Evolutionary conservation across 37 sponge, comb jelly and placozoan species (phyloP), one percentile per base, ranked within the genome.

Genomic region (Bolinopsis microptera): DNA sequence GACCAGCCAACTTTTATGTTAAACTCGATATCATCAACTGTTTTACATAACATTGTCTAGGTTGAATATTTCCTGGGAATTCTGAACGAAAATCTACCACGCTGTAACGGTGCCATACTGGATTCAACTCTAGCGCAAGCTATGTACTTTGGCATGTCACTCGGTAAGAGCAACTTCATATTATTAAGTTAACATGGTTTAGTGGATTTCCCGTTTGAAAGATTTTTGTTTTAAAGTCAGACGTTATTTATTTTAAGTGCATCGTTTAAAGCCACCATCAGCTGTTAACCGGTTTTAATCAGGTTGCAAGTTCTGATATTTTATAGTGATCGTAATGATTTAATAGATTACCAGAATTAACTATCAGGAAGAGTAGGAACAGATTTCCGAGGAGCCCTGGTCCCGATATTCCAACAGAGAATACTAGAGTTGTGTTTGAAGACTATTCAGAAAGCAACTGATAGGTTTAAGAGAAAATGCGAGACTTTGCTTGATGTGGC

Each of bases 141-240:
- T 18, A 86, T 86, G 90, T 86, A 86, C 61, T 86, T 86, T 86
- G 90, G 90, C 3, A 86, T 86, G 90, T 86, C 90, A 2, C 90
- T 86, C 0, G 90, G 90, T 86, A 9, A 77, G 80, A 48, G n/a
- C n/a, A n/a, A n/a, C n/a, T n/a, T n/a, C n/a, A n/a, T n/a, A n/a
- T n/a, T n/a, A n/a, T n/a, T n/a, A n/a, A n/a, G n/a, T n/a, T n/a
- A n/a, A n/a, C n/a, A n/a, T n/a, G n/a, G n/a, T n/a, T n/a, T n/a
- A n/a, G n/a, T n/a, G n/a, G n/a, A n/a, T n/a, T n/a, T n/a, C n/a
- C n/a, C n/a, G n/a, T n/a, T n/a, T n/a, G n/a, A n/a, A n/a, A n/a
- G n/a, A n/a, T n/a, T n/a, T n/a, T n/a, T n/a, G n/a, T n/a, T n/a
- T n/a, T n/a, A n/a, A n/a, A n/a, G n/a, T n/a, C n/a, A n/a, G n/a